phyloP scores from a whole-genome alignment of 1,140 invertebrate genomes.

The Bacillus rossius region DNA sequence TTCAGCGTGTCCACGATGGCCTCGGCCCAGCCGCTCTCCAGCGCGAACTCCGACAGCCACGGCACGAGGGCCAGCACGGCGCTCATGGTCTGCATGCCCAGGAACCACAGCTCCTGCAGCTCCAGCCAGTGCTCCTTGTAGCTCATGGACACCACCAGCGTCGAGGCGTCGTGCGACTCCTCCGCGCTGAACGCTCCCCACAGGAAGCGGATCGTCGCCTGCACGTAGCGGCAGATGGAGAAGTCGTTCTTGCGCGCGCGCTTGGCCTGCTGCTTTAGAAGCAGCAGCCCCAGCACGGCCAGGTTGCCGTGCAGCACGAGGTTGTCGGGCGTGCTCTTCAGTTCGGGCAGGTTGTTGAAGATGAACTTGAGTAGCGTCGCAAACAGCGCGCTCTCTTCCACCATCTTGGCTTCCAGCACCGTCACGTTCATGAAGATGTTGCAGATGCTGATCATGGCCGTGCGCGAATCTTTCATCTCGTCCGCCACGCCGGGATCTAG shows the following conservation, averaged over 20 bases:
- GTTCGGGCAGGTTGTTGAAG: constrained; percentile 76
- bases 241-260: constrained; percentile 81
- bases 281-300: constrained; percentile 71
- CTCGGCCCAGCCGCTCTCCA: constrained; percentile 88
- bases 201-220: constrained; percentile 79
- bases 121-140: constrained; percentile 87
- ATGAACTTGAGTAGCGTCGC: constrained; percentile 78
- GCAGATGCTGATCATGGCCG: constrained; percentile 79
- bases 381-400: constrained; percentile 70
- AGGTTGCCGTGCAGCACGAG: constrained; percentile 79
- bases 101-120: constrained; percentile 86
- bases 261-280: constrained; percentile 77
- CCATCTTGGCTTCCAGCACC: constrained; percentile 76
- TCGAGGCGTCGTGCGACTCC: constrained; percentile 73
- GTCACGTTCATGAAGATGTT: constrained; percentile 91
- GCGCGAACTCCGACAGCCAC: constrained; percentile 85
- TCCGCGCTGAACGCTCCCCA: constrained; percentile 90
- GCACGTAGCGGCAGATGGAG: constrained; percentile 80
- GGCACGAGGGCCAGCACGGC: constrained; percentile 70
- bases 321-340: constrained; percentile 77
- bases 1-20: constrained; percentile 75
- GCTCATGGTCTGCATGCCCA: constrained; percentile 89
- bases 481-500: constrained; percentile 63
- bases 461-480: constrained; percentile 74
- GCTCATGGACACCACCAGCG: constrained; percentile 72